These are phyloP conservation scores for Porphyrio hochstetteri DNA, from an alignment of 2,113 vertebrate species.

Conservation along the genomic window DNA sequence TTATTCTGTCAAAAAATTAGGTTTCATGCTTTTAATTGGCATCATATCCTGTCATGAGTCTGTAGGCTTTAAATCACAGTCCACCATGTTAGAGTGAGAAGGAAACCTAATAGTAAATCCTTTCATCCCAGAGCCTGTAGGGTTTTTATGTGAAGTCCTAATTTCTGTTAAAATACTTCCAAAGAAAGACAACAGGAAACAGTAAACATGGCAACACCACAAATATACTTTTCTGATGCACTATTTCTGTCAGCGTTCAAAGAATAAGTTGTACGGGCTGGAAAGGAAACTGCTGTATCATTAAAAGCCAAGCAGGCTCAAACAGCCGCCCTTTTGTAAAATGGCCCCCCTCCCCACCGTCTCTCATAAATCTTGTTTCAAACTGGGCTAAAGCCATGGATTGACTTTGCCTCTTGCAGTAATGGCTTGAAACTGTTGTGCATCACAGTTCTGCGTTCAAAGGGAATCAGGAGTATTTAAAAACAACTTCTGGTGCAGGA, in stretches of 20 bases:
- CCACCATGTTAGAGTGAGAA: slow-evolving; percentile 56
- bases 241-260: slow-evolving; percentile 78
- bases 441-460: slow-evolving; percentile 72
- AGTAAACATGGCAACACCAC: slow-evolving; percentile 76
- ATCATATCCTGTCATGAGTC: slow-evolving; percentile 76
- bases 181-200: slow-evolving; percentile 83
- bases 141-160: slow-evolving; percentile 66
- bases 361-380: slow-evolving; percentile 80
- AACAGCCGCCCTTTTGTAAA: slow-evolving; percentile 73
- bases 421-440: slow-evolving; percentile 74
- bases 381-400: slow-evolving; percentile 69
- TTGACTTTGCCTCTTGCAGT: slow-evolving; percentile 65
- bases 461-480: slow-evolving; percentile 76
- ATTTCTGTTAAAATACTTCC: slow-evolving; percentile 77
- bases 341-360: slow-evolving; percentile 17
- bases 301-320: slow-evolving; percentile 64
- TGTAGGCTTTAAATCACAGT: slow-evolving; percentile 77
- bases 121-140: slow-evolving; percentile 74
- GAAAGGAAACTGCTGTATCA: slow-evolving; percentile 81
- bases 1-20: slow-evolving; percentile 78
- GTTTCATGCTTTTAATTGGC: slow-evolving; percentile 78
- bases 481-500: slow-evolving; percentile 83
- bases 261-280: slow-evolving; percentile 52
- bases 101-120: slow-evolving; percentile 66
- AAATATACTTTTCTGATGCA: slow-evolving; percentile 75